A percentile compares a stretch with the other conserved stretches of the same genome.
Conservation (phyloP, 2,113 vertebrate species). For the Dipodomys ordii region DNA sequence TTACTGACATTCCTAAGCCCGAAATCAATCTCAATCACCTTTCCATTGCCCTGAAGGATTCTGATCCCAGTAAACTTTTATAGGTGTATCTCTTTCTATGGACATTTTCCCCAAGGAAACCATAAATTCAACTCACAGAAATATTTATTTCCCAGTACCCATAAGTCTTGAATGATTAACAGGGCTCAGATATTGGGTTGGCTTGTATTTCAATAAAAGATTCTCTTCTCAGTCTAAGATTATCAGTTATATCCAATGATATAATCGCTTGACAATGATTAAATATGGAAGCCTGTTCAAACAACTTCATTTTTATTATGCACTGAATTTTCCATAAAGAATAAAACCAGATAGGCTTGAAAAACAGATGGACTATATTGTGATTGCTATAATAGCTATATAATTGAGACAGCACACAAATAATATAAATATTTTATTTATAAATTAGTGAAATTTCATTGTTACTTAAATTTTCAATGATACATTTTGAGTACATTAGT, state of each 20-base stretch:
- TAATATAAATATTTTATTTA: conserved; percentile 29
- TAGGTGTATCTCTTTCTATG: background rate
- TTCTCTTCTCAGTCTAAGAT: background rate
- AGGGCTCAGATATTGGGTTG: background rate
- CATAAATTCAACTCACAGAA: background rate
- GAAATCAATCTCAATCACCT: background rate
- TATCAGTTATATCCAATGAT: background rate
- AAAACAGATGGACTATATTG: background rate
- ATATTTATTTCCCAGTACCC: no score
- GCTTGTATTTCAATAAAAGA: background rate
- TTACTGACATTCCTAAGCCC: background rate
- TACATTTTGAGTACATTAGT: background rate
- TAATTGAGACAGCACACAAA: background rate
- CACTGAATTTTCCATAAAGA: background rate
- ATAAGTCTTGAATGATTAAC: background rate
- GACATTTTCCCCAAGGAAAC: background rate
- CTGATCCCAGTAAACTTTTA: background rate
- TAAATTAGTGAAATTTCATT: background rate
- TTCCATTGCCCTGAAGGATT: background rate
- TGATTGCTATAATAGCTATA: background rate
- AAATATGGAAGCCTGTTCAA: background rate
- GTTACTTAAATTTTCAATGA: background rate
- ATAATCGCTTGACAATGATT: background rate
- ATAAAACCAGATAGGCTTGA: background rate
- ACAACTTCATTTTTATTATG: background rate